Evolutionary conservation across 2,113 vertebrate genomes (phyloP), one percentile per base, ranked within the genome.

Genomic region (Tragulus kanchil): DNA sequence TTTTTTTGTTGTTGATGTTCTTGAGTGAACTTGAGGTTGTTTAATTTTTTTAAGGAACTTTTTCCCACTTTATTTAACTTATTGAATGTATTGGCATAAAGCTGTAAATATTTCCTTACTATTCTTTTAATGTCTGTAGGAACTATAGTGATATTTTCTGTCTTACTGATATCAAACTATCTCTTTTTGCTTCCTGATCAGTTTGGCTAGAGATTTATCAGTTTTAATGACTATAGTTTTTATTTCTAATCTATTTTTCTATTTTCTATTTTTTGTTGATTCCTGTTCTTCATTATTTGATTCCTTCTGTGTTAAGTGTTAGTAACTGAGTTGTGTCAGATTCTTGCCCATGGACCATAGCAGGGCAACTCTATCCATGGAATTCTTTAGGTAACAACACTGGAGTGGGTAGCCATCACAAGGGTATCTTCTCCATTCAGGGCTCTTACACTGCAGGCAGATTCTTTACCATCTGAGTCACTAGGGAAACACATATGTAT

Each of bases 241-340:
- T n/a, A 64, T 90, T 86, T 92, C 36, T 31, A 28, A 64, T 90
- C 19, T 25, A 69, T 77, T 93, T 95, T 89, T 15, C 17, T 79
- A 19, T 31, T 89, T 45, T 31, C 45, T 54, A 45, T 21, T 93
- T 88, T 50, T 21, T 79, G 23, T 61, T 83, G 14, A 31, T 91
- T 91, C 85, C 23, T 69, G 21, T 84, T 15, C 3, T 28, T 88
- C 67, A 52, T 78, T 79, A 50, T 95, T 95, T 73, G 45, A 58
- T 42, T 81, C 42, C 9, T 69, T 71, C 69, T 45, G 19, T 71
- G 36, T 36, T 36, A 71, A 71, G 36, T 45, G 36, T 71, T 71
- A 71, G 36, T 71, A 0, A 0, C 69, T 23, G 45, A 45, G 69
- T 36, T 10, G 13, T 71, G 36, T 45, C 10, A 10, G 21, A 71